A percentile compares a stretch with the other conserved stretches of the same genome.
These are phyloP conservation scores for Trichonephila clavata DNA, from an alignment of 1,140 invertebrate genomes.

Conservation along the genomic window DNA sequence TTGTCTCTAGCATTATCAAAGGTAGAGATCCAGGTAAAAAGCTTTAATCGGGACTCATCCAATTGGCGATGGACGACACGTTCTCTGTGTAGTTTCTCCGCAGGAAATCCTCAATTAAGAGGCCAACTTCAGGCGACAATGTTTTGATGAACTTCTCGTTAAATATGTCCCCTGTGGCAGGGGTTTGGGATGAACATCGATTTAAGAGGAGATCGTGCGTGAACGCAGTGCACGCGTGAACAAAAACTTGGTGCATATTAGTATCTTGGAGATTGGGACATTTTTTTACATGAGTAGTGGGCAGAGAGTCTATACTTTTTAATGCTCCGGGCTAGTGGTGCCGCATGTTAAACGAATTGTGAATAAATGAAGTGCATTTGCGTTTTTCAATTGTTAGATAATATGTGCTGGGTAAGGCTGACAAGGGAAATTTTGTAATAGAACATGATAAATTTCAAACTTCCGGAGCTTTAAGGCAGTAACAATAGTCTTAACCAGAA, in stretches of 20 bases:
- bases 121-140: constrained; percentile 4
- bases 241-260: constrained; percentile 7
- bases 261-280: neutral
- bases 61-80: constrained; percentile 33
- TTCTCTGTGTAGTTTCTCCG: neutral
- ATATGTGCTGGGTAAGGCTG: too few relatives aligned
- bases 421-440: too few relatives aligned
- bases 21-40: neutral
- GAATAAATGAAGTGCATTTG: too few relatives aligned
- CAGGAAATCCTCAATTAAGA: constrained; percentile 67
- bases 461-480: too few relatives aligned
- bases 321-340: neutral
- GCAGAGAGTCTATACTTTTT: too few relatives aligned
- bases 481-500: too few relatives aligned
- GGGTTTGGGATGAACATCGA: constrained; percentile 15
- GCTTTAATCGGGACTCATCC: neutral
- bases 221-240: constrained; percentile 7
- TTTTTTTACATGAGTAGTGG: too few relatives aligned
- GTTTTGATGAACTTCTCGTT: constrained; percentile 37
- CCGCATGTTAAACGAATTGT: too few relatives aligned
- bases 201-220: constrained; percentile 34
- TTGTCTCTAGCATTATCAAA: neutral
- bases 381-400: too few relatives aligned
- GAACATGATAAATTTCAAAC: too few relatives aligned
- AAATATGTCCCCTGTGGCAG: neutral